These are phyloP conservation scores for Dolichotis patagonum DNA, from an alignment of 2,113 vertebrate genomes.

Conservation along the genomic window DNA sequence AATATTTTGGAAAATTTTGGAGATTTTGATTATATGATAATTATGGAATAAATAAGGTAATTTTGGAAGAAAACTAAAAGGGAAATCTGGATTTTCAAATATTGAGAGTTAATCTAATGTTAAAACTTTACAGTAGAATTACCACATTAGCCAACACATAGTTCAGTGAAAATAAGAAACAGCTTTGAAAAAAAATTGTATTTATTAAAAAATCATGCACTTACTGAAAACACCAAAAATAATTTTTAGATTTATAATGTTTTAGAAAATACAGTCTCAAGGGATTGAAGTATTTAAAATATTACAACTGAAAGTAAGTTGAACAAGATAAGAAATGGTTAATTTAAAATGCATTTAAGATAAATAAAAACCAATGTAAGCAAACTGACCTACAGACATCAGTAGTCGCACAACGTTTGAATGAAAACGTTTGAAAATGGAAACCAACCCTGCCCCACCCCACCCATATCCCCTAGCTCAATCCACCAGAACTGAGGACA, in stretches of 20 bases:
- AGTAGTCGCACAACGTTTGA: not conserved
- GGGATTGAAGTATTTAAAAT: not conserved
- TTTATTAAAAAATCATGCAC: not conserved
- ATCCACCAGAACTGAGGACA: not conserved
- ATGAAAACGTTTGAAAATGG: not conserved
- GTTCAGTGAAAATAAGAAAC: not conserved
- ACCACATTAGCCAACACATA: not conserved
- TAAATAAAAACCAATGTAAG: not conserved
- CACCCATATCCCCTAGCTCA: not conserved
- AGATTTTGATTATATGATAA: not conserved
- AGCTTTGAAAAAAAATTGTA: not conserved
- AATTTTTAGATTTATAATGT: not conserved
- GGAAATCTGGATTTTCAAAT: not conserved
- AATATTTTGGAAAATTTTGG: not conserved
- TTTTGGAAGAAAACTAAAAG: not conserved
- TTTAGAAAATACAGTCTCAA: not conserved
- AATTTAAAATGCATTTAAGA: not conserved
- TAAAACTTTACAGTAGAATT: not conserved
- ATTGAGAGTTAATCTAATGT: not conserved
- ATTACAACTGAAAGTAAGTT: not conserved
- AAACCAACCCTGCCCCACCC: not conserved
- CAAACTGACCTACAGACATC: not conserved
- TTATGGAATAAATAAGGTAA: not conserved
- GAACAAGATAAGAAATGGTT: not conserved
- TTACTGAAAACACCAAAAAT: not conserved